phyloP scores from a whole-genome alignment of 2,113 vertebrate genomes.

The Monopterus albus region DNA sequence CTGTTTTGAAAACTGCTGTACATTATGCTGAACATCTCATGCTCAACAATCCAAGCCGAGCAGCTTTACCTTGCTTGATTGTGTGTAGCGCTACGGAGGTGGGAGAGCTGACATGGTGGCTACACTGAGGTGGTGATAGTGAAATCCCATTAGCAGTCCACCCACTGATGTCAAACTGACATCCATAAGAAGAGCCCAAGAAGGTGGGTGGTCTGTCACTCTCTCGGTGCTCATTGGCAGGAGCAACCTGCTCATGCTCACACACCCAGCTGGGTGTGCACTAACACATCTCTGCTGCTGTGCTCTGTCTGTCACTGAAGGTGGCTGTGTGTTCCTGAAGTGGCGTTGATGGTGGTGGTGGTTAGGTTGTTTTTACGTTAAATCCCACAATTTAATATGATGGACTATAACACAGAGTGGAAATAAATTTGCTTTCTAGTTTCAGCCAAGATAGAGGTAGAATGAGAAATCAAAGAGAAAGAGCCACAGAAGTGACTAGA shows the following conservation, averaged over 20 bases:
- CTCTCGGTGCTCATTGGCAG: constrained; percentile 52
- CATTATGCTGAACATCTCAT: constrained; percentile 20
- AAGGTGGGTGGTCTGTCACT: constrained; percentile 80
- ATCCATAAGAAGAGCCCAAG: constrained; percentile 70
- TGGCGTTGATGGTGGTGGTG: constrained; percentile 19
- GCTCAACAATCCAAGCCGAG: constrained; percentile 34
- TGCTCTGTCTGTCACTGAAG: constrained; percentile 60
- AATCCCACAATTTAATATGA: constrained; percentile 50
- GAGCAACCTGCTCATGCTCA: constrained; percentile 50
- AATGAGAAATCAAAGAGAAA: constrained; percentile 54
- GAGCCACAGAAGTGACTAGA: constrained; percentile 56
- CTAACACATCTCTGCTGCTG: constrained; percentile 29
- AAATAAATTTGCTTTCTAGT: constrained; percentile 56
- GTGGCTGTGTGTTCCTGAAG: constrained; percentile 28
- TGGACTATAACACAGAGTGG: constrained; percentile 48
- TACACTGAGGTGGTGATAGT: constrained; percentile 74
- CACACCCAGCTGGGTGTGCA: constrained; percentile 37
- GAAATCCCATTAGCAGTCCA: constrained; percentile 80
- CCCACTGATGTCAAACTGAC: constrained; percentile 71
- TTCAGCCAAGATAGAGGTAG: constrained; percentile 54
- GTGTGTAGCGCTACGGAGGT: constrained; percentile 59
- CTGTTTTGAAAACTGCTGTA: constrained; percentile 42
- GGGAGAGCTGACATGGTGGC: constrained; percentile 72
- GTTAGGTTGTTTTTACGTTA: constrained; percentile 26
- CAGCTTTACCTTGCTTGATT: constrained; percentile 60